Conservation (phyloP, 2,113 vertebrate species). For the Marmota monax region DNA sequence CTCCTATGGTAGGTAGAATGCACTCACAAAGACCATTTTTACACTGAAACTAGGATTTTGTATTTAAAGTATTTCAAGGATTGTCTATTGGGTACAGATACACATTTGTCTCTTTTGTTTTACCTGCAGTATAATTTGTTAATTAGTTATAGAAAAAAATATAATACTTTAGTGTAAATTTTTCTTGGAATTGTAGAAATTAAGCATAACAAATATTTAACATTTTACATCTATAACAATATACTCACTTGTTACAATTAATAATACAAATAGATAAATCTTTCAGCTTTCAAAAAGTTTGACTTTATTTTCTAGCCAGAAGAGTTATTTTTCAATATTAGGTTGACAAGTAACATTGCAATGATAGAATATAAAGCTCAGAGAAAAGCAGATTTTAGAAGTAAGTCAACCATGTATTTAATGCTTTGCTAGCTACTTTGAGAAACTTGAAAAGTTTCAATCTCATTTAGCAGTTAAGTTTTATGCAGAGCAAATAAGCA, state of each 20-base stretch:
- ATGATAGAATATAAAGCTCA: background rate
- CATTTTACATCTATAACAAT: background rate
- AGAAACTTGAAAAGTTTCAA: background rate
- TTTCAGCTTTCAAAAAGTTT: background rate
- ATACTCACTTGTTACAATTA: background rate
- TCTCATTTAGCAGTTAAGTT: background rate
- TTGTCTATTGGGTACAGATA: background rate
- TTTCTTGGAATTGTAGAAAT: conserved; percentile 22
- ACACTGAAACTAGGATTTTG: background rate
- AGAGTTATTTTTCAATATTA: background rate
- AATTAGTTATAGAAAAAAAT: background rate
- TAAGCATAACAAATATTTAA: background rate
- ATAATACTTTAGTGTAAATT: background rate
- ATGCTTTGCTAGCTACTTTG: background rate
- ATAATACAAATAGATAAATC: background rate
- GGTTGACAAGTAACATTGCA: background rate
- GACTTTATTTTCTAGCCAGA: background rate
- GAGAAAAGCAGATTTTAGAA: background rate
- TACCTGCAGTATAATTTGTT: conserved; percentile 14
- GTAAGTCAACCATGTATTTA: background rate
- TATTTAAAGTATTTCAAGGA: background rate
- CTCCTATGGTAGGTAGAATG: background rate
- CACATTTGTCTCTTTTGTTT: background rate
- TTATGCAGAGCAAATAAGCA: background rate
- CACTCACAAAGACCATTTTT: background rate